Percentiles rank a stretch among this genome's conserved stretches.
Evolutionary conservation across 1,140 invertebrate species (phyloP).

Genomic region (Mya arenaria): DNA sequence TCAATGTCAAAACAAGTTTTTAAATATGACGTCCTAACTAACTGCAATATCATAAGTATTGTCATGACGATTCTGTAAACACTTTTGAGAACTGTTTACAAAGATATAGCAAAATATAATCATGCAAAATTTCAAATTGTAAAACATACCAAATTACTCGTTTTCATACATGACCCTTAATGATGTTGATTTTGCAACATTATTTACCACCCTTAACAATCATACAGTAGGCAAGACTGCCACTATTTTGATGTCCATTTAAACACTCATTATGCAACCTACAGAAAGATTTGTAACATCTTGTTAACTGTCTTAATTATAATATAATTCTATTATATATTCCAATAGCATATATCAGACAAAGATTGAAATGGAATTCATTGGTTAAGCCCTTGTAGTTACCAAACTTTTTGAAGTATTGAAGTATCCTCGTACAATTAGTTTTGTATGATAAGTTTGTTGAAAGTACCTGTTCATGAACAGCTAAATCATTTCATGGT

Average conservation of each 20-base stretch:
- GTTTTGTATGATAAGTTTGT: not conserved
- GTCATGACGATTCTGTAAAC: too few species aligned
- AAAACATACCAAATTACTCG: too few species aligned
- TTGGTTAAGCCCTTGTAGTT: not conserved
- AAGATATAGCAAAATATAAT: too few species aligned
- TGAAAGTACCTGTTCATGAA: not conserved
- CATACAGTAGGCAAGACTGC: too few species aligned
- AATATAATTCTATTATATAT: not conserved
- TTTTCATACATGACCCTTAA: too few species aligned
- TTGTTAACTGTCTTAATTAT: not conserved
- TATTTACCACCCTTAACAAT: too few species aligned
- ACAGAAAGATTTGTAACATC: not conserved
- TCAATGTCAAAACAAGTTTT: too few species aligned
- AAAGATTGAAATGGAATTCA: not conserved
- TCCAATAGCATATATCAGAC: not conserved
- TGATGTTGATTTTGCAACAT: too few species aligned
- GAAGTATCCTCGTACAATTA: not conserved
- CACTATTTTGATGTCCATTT: not conserved
- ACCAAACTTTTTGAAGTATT: not conserved
- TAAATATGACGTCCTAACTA: too few species aligned
- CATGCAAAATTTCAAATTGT: too few species aligned
- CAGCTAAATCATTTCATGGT: not conserved
- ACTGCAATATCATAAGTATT: too few species aligned
- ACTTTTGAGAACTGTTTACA: too few species aligned
- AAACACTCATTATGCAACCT: not conserved